These are phyloP conservation scores for Dipodomys merriami DNA, from an alignment of 2,113 vertebrate genomes.

Conservation along the genomic window DNA sequence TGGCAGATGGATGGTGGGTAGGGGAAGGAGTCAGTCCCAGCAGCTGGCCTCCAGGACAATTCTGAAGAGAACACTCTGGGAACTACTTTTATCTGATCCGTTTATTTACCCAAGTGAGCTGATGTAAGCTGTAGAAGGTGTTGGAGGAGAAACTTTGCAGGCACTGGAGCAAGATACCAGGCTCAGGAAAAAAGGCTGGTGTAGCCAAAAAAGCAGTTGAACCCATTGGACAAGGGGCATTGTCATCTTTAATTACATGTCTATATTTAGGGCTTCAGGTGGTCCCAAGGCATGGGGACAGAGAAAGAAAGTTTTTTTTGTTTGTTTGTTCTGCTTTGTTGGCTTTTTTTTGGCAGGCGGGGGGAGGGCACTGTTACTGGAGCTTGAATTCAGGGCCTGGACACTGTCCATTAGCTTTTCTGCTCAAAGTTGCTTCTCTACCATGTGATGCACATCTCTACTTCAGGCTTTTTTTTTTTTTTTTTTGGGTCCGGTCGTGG, in stretches of 20 bases:
- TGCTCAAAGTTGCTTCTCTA: no score
- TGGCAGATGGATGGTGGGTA: background rate
- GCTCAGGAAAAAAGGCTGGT: background rate
- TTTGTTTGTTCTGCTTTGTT: no score
- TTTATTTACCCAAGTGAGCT: background rate
- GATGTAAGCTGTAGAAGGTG: background rate
- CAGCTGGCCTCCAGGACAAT: background rate
- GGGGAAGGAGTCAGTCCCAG: background rate
- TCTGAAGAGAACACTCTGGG: background rate
- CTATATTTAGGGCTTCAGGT: background rate
- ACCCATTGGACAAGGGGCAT: background rate
- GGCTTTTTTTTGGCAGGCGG: no score
- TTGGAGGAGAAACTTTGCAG: background rate
- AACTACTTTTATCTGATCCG: background rate
- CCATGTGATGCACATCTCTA: no score
- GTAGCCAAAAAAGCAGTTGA: background rate
- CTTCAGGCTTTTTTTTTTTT: no score
- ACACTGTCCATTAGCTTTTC: no score
- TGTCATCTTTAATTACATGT: background rate
- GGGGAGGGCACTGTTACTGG: no score
- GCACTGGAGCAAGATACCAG: no score
- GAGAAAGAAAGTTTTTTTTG: background rate
- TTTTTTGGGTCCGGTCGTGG: no score
- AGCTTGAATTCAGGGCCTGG: no score
- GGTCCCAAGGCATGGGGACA: background rate